Conservation (phyloP, 2,113 vertebrate species). For the Notothenia coriiceps region DNA sequence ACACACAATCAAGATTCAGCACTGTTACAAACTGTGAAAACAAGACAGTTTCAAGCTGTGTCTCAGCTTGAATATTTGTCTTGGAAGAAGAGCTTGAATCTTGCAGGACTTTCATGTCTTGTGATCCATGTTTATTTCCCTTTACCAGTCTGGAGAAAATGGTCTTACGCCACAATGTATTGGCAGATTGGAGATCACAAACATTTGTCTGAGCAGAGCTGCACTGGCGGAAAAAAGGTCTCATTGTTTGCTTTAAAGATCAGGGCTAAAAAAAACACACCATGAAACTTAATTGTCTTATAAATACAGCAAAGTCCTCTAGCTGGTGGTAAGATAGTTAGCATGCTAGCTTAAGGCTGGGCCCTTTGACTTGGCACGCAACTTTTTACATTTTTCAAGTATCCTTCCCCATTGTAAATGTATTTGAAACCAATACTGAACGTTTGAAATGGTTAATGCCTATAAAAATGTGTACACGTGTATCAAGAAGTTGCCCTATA, state of each 20-base stretch:
- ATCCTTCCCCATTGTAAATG: neutral
- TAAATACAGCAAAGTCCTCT: neutral
- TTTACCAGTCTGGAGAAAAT: conserved; percentile 4
- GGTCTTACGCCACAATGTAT: conserved; percentile 46
- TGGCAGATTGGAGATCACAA: conserved; percentile 55
- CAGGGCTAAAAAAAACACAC: conserved; percentile 24
- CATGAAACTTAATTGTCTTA: neutral
- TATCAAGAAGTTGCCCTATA: too few species aligned
- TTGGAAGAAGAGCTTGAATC: conserved; percentile 62
- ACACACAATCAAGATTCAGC: conserved; percentile 42
- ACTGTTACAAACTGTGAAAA: conserved; percentile 48
- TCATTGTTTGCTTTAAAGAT: conserved; percentile 25
- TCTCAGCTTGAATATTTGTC: conserved; percentile 49
- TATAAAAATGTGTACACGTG: too few species aligned
- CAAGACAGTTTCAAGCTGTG: conserved; percentile 34
- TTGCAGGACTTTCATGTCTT: conserved; percentile 64
- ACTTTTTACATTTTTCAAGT: neutral
- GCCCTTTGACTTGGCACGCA: neutral
- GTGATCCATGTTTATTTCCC: conserved; percentile 69
- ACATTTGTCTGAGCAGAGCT: conserved; percentile 48
- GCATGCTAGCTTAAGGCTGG: neutral
- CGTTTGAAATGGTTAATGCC: too few species aligned
- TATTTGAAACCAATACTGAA: too few species aligned
- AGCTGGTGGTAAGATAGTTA: neutral
- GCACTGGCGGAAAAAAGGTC: conserved; percentile 30